Conservation (phyloP, 2,888 invertebrate genomes). For the Tinea semifulvella region DNA sequence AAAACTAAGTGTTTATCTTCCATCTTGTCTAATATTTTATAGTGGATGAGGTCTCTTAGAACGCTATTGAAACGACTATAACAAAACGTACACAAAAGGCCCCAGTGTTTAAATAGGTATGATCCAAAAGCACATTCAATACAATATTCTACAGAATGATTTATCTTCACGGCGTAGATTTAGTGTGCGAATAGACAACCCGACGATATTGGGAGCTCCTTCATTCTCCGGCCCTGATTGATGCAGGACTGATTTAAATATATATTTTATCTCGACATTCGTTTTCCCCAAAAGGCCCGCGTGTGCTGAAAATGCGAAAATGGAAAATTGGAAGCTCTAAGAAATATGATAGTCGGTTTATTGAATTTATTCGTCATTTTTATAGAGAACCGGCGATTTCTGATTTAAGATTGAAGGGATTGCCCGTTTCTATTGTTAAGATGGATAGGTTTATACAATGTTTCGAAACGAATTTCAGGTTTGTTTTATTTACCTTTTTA, state of each 20-base stretch:
- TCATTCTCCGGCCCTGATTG: conserved; percentile 15
- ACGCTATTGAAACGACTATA: no score
- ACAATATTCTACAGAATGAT: conserved; percentile 5
- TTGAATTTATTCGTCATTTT: conserved; percentile 13
- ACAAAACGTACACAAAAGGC: no score
- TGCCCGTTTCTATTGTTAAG: no score
- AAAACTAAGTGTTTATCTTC: no score
- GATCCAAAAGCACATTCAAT: background rate
- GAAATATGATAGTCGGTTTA: conserved; percentile 14
- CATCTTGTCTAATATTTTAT: no score
- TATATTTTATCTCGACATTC: conserved; percentile 16
- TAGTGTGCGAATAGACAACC: conserved; percentile 9
- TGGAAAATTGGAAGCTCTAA: conserved; percentile 10
- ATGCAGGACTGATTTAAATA: conserved; percentile 15
- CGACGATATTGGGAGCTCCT: conserved; percentile 14
- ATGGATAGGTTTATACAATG: no score
- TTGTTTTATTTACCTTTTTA: no score
- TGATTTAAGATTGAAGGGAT: conserved; percentile 1
- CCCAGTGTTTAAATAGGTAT: no score
- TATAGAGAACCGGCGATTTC: background rate
- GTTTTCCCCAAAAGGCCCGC: conserved; percentile 8
- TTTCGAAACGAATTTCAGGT: no score
- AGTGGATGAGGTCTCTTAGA: no score
- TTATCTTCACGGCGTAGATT: conserved; percentile 5
- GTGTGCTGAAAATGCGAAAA: conserved; percentile 14